Evolutionary conservation across 2,113 vertebrate species (phyloP), one percentile per base, ranked within the genome.

Genomic region (Anoura caudifer): DNA sequence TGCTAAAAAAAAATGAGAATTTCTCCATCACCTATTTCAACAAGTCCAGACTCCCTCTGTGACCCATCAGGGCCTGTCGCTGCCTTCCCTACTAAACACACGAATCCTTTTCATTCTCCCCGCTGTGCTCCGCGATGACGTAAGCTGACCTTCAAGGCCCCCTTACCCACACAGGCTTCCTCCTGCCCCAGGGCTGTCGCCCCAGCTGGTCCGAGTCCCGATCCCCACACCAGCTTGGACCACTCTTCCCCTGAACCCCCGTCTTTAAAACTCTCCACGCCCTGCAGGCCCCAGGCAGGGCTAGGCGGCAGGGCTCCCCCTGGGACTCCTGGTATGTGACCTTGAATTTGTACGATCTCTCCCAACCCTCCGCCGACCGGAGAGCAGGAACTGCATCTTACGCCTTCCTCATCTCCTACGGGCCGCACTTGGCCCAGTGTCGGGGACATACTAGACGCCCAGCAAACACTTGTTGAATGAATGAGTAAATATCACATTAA

Each of bases 111-210:
- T 7, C 63, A 33, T 16, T 3, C 50, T 41, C 26, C 2, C 19
- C 16, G 12, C 4, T 10, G 20, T 0, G 5, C 5, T 24, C 5
- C 2, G 1, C 22, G 19, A 69, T 3, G 41, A 59, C 31, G 9
- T 24, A 0, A 5, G 1, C 16, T 31, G 11, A 33, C 33, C 19
- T 38, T 41, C 7, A 22, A 20, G 10, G 8, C 33, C 22, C 8
- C 38, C 1, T 45, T 2, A 2, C 3, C 11, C 11, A 6, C 33
- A 11, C 8, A 11, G 12, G 1, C 33, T 65, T 81, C 43, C 36
- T 47, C 24, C 69, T 16, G 16, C 11, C 9, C 45, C 31, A 0
- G 19, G 63, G 2, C 14, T 26, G 38, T 8, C 2, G 15, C 15
- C n/a, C 16, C 10, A 19, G 15, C 11, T 54, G 2, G 14, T 67